Evolutionary conservation across 2,888 invertebrate species (phyloP), one percentile per base, ranked within the genome.

Genomic region (Papilio demoleus): DNA sequence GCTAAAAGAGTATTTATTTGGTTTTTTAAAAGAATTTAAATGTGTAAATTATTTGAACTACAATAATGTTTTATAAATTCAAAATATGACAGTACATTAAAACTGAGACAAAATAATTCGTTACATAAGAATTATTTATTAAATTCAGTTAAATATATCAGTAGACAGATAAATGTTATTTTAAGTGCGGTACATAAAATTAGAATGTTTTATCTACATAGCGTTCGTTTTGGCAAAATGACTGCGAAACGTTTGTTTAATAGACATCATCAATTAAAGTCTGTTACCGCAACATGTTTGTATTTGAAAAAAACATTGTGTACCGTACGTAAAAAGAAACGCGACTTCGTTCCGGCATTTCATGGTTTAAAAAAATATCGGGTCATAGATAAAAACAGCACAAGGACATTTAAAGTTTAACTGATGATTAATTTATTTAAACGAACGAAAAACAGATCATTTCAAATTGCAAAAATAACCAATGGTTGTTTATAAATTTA

Each of bases 341-440:
- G 50, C 50, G 31, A 17, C 19, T 38, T 59, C 4, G 50, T 60
- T 69, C 65, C 65, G 68, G 68, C 65, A 53, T 60, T 65, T 60
- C 42, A 60, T 34, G 50, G 38, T 53, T 40, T 40, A 34, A 61
- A 47, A 60, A 69, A 68, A 31, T 47, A 4, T 42, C 24, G 14
- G 31, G 24, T 31, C 11, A 12, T 19, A 62, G 31, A n/a, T 19
- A 50, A 53, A 27, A 50, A 50, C 12, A 27, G 65, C 31, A 61
- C 68, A 65, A 69, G 65, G 64, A 34, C 65, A 27, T 47, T 50
- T 36, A 50, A 61, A 17, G 17, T 66, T 60, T 27, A 47, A 65
- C 42, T 22, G n/a, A 12, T 19, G 4, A n/a, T 22, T 59, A 45
- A 58, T 58, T 59, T 36, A 47, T n/a, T n/a, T n/a, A n/a, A n/a